Conservation (phyloP, 2,888 invertebrate genomes). For the Drosophila gaucha region DNA sequence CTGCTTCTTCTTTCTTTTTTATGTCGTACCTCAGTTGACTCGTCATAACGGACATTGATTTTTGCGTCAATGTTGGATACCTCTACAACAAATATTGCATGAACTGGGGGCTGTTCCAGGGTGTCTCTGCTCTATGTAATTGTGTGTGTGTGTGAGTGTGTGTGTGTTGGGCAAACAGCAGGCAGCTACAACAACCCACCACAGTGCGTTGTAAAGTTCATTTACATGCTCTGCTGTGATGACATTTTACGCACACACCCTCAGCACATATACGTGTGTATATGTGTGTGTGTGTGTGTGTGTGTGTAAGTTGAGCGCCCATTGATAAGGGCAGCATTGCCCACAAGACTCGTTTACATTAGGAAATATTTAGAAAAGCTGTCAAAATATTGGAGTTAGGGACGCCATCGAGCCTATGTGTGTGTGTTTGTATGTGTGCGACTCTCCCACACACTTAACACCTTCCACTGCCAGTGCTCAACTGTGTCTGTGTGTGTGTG, state of each 20-base stretch:
- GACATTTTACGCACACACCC: conserved; percentile 68
- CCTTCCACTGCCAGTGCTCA: conserved; percentile 20
- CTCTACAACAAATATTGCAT: conserved; percentile 36
- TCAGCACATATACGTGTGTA: conserved; percentile 11
- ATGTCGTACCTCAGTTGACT: conserved; percentile 29
- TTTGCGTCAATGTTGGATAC: conserved; percentile 55
- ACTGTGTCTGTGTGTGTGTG: conserved; percentile 17
- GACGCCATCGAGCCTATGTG: conserved; percentile 1
- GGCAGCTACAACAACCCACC: conserved; percentile 47
- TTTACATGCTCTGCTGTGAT: conserved; percentile 77
- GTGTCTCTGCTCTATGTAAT: conserved; percentile 38
- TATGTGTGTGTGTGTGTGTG: conserved; percentile 26
- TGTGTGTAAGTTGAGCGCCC: conserved; percentile 52
- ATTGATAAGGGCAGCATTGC: conserved; percentile 68
- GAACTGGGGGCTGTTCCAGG: conserved; percentile 31
- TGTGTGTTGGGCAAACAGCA: conserved; percentile 55
- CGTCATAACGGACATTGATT: conserved; percentile 72
- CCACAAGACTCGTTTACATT: conserved; percentile 63
- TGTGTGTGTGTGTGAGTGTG: not conserved
- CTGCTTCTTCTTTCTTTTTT: not conserved
- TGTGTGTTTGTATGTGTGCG: not conserved
- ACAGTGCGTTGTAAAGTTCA: conserved; percentile 76
- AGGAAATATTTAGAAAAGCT: conserved; percentile 70
- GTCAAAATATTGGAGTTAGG: conserved; percentile 37
- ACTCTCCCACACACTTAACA: conserved; percentile 28